These are phyloP conservation scores for Uloborus diversus DNA, from an alignment of 1,140 invertebrate species.

Conservation along the genomic window DNA sequence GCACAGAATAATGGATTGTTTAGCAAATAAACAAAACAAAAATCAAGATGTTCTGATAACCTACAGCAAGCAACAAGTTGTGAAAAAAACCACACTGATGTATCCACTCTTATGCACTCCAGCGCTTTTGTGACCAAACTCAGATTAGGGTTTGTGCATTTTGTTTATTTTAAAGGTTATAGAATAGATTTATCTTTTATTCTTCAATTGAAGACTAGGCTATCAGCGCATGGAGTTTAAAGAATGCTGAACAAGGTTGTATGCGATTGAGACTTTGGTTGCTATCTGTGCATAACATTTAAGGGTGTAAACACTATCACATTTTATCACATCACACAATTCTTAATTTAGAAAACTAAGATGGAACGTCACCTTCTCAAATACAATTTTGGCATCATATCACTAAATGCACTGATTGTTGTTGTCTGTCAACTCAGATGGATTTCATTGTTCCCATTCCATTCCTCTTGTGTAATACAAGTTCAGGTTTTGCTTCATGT, in stretches of 20 bases:
- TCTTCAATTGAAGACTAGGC: conserved; percentile 55
- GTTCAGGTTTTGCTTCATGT: conserved; percentile 44
- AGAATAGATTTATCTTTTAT: conserved; percentile 44
- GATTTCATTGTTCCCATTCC: conserved; percentile 51
- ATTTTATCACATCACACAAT: conserved; percentile 56
- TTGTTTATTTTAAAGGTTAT: conserved; percentile 45
- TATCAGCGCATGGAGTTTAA: conserved; percentile 47
- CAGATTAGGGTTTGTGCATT: conserved; percentile 25
- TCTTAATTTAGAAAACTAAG: conserved; percentile 57
- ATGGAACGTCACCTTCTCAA: conserved; percentile 55
- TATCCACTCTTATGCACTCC: conserved; percentile 20
- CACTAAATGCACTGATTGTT: conserved; percentile 57
- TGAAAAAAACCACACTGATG: conserved; percentile 21
- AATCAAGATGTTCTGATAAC: conserved; percentile 20
- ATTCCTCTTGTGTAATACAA: conserved; percentile 52
- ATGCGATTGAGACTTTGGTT: conserved; percentile 56
- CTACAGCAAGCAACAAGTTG: conserved; percentile 33
- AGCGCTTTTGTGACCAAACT: conserved; percentile 37
- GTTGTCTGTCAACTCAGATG: conserved; percentile 53
- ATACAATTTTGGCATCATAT: conserved; percentile 57
- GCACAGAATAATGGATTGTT: neutral
- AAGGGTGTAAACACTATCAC: conserved; percentile 56
- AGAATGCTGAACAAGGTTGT: conserved; percentile 51
- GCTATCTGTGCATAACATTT: conserved; percentile 57
- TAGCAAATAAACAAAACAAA: conserved; percentile 11